Evolutionary conservation across 1,140 invertebrate genomes (phyloP).

Genomic region (Vanessa atalanta): DNA sequence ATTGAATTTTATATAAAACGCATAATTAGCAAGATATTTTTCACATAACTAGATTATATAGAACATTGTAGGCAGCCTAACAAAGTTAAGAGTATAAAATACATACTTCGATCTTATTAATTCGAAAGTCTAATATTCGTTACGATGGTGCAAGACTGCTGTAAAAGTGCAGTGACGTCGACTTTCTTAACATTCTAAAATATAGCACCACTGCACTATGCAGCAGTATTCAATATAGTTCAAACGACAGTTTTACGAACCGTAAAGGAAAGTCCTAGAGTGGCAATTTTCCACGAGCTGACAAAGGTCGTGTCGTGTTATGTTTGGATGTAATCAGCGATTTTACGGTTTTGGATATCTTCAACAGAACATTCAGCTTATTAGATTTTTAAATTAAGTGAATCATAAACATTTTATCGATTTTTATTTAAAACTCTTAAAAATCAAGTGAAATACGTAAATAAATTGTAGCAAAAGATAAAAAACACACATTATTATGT

Average conservation of each 20-base stretch:
- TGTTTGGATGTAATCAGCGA: constrained; percentile 9
- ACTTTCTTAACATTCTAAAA: not conserved
- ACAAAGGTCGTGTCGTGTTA: constrained; percentile 4
- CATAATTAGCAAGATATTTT: no score
- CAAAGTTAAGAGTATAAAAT: not conserved
- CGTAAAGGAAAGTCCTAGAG: constrained; percentile 17
- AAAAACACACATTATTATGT: no score
- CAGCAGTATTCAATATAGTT: constrained; percentile 22
- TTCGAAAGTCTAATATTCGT: not conserved
- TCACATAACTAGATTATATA: no score
- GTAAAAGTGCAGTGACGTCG: not conserved
- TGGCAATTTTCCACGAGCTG: constrained; percentile 22
- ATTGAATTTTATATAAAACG: no score
- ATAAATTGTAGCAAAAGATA: no score
- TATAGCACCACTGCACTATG: constrained; percentile 10
- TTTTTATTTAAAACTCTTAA: no score
- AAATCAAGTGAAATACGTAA: no score
- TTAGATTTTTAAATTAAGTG: not conserved
- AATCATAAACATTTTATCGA: not conserved
- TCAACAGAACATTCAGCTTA: not conserved
- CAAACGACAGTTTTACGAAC: constrained; percentile 18
- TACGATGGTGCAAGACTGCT: not conserved
- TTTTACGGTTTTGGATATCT: not conserved
- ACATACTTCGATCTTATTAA: not conserved
- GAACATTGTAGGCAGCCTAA: not conserved